Percentiles rank a stretch among this genome's conserved stretches.
Conservation (phyloP, 2,113 vertebrate genomes). For the Pterocles gutturalis region DNA sequence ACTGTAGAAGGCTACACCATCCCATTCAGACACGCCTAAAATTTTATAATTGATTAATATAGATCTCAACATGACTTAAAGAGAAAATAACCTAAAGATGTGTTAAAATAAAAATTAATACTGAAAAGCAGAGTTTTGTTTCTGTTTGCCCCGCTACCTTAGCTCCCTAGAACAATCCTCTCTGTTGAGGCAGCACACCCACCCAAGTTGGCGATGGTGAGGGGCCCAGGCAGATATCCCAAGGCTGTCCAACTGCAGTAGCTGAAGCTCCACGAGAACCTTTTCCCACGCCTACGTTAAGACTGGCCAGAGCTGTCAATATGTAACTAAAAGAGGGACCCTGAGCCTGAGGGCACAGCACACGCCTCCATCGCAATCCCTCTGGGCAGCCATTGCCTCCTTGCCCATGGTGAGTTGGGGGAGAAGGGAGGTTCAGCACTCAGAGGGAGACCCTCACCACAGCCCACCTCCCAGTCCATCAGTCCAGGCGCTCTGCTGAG, state of each 20-base stretch:
- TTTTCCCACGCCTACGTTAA: background rate
- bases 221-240: no score
- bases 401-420: fast-evolving
- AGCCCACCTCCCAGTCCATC: slow-evolving; percentile 72
- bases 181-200: fast-evolving
- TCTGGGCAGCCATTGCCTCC: background rate
- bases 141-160: background rate
- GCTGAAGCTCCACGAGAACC: background rate
- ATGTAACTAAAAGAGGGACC: background rate
- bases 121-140: background rate
- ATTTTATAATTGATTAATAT: background rate
- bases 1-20: background rate
- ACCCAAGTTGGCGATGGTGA: fast-evolving
- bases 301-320: background rate
- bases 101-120: background rate
- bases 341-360: fast-evolving
- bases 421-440: background rate
- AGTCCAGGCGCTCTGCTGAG: background rate
- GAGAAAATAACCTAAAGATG: background rate
- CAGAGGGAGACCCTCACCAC: background rate
- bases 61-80: background rate
- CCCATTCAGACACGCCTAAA: background rate
- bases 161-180: background rate
- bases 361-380: background rate
- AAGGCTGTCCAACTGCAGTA: background rate